A percentile compares a stretch with the other conserved stretches of the same genome.
These are phyloP conservation scores for Andrena fulva DNA, from an alignment of 2,888 invertebrate species.

Conservation along the genomic window DNA sequence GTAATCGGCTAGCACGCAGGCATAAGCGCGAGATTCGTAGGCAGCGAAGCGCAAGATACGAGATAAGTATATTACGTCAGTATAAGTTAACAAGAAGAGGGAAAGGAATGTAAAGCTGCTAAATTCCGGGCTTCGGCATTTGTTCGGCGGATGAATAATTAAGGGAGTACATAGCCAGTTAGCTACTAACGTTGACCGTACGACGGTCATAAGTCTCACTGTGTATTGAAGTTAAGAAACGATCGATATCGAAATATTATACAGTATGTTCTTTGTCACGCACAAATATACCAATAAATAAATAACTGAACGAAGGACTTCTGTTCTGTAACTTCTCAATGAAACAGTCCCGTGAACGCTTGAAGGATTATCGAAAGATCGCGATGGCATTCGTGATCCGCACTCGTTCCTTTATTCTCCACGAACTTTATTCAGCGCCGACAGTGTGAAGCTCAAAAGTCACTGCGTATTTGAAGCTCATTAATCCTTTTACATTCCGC, in stretches of 20 bases:
- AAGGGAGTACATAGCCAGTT: constrained; percentile 15
- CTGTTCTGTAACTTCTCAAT: constrained; percentile 49
- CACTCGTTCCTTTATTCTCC: not conserved
- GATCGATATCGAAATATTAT: constrained; percentile 48
- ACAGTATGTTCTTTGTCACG: constrained; percentile 51
- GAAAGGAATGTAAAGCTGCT: not conserved
- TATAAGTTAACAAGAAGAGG: constrained; percentile 12
- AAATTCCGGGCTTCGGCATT: not conserved
- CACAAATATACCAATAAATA: constrained; percentile 61
- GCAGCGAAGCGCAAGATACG: not conserved
- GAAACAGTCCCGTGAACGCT: constrained; percentile 36
- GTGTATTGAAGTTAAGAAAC: constrained; percentile 25
- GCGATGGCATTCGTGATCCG: not conserved
- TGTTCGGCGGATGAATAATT: not conserved
- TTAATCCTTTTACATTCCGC: no score
- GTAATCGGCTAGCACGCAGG: constrained; percentile 26
- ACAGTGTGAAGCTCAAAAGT: not conserved
- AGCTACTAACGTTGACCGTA: not conserved
- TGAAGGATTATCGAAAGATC: not conserved
- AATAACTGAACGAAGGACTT: constrained; percentile 48
- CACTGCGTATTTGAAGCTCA: no score
- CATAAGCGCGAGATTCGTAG: not conserved
- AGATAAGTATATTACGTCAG: constrained; percentile 13
- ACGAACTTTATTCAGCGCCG: not conserved
- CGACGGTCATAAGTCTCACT: constrained; percentile 20